Evolutionary conservation across 2,113 vertebrate species (phyloP).

Genomic region (Stegastes partitus): DNA sequence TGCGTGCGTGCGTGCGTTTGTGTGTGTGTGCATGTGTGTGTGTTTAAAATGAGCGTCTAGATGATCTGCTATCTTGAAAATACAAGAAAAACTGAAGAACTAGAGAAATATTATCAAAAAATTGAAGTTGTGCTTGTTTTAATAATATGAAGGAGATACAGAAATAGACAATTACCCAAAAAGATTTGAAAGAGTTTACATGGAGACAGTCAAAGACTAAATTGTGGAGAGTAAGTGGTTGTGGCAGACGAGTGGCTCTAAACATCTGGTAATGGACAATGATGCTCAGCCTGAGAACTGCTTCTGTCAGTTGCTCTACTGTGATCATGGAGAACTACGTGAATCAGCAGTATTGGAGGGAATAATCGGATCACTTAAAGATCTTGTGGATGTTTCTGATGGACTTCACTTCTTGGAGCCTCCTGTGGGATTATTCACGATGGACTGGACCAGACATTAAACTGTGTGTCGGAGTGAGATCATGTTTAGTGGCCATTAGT

Average conservation of each 20-base stretch:
- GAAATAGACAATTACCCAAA: conserved; percentile 34
- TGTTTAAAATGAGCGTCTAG: conserved; percentile 75
- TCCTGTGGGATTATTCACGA: conserved; percentile 18
- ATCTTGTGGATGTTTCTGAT: background rate
- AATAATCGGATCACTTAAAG: background rate
- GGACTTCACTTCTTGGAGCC: conserved; percentile 7
- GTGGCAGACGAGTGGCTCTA: background rate
- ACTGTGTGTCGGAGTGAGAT: background rate
- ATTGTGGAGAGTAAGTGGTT: background rate
- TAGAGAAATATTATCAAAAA: conserved; percentile 59
- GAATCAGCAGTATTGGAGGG: background rate
- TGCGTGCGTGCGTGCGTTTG: conserved; percentile 58
- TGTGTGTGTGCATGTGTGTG: conserved; percentile 62
- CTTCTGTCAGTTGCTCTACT: background rate
- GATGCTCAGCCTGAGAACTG: background rate
- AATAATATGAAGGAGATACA: conserved; percentile 46
- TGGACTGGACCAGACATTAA: conserved; percentile 31
- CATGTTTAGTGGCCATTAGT: conserved; percentile 6
- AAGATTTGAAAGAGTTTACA: background rate
- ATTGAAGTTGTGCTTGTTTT: conserved; percentile 67
- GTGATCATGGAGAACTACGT: conserved; percentile 7
- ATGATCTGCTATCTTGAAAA: conserved; percentile 73
- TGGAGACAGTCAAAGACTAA: conserved; percentile 12
- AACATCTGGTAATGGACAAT: background rate
- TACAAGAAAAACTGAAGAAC: conserved; percentile 62